Base-by-base conservation (phyloP, 1,140 invertebrate species). In the Fopius arisanus region DNA sequence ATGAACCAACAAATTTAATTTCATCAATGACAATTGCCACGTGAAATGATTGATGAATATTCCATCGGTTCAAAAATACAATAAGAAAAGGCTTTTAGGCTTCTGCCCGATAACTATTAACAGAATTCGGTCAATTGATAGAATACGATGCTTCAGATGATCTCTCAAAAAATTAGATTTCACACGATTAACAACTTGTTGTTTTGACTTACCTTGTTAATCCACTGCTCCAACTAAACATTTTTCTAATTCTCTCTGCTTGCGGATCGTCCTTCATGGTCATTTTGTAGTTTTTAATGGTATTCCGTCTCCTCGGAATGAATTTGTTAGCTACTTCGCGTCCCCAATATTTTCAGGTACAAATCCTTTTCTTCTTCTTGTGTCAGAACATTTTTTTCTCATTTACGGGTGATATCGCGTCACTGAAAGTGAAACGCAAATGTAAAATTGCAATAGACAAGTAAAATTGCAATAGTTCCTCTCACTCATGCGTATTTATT, bases 171-270 rank as follows among this genome's bases (percentile, higher is more conserved):
- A 51, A n/a, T 9, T n/a, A n/a, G 19, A 9, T 48, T 12, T 16
- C 6, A 51, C 16, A 59, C 2, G 41, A 43, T 43, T 3, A 43
- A 43, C 41, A 43, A 43, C 14, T 43, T 3, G 4, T 43, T 14
- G 2, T 43, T 3, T 12, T 43, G 16, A 78, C 78, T 79, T 71
- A 87, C 85, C 75, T 77, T 5, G 78, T 33, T 7, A 86, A 75
- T 23, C 81, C 84, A 21, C 79, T 80, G 75, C 85, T 88, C 87
- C 87, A 88, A 68, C 86, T 88, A 73, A 88, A 88, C 85, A 88
- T 87, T 69, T 81, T 83, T 40, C 82, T 82, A 33, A 88, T 83
- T 74, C 82, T 85, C 72, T 87, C 83, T 40, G 80, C 76, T 19
- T 83, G 84, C 12, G 76, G 66, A 51, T 87, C 85, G 70, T 80